A percentile compares a stretch with the other conserved stretches of the same genome.
Evolutionary conservation across 1,140 invertebrate genomes (phyloP).

Genomic region (Phortica variegata): DNA sequence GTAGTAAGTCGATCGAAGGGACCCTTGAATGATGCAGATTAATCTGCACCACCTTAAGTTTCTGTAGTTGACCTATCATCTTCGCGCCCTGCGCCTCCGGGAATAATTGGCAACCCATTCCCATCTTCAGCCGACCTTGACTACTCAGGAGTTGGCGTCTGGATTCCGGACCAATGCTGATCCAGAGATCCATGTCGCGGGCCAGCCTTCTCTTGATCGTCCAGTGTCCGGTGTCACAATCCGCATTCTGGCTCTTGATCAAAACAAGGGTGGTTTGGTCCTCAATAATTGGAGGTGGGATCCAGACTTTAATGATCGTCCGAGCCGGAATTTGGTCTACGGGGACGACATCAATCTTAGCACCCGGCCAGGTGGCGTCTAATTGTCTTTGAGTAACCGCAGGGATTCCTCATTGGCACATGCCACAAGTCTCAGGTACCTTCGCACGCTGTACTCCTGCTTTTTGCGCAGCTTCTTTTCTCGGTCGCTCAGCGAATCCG

Average conservation of each 20-base stretch:
- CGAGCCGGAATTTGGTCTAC: too few relatives aligned
- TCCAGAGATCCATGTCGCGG: background rate
- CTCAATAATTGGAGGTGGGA: background rate
- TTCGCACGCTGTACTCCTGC: too few relatives aligned
- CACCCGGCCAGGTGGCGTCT: too few relatives aligned
- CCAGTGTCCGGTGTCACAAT: background rate
- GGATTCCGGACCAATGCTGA: background rate
- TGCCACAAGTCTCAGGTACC: too few relatives aligned
- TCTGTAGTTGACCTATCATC: background rate
- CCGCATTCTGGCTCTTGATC: background rate
- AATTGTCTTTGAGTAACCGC: too few relatives aligned
- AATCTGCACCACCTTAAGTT: background rate
- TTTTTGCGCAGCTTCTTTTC: too few relatives aligned
- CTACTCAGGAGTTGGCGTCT: background rate
- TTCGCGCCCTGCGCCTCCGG: too few relatives aligned
- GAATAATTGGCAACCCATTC: background rate
- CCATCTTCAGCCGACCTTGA: background rate
- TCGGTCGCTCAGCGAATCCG: too few relatives aligned
- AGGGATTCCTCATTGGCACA: too few relatives aligned
- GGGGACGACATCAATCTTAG: background rate
- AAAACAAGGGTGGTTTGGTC: background rate
- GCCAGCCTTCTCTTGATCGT: background rate
- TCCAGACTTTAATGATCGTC: background rate
- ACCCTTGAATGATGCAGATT: background rate
- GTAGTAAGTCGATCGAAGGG: background rate